A percentile compares a stretch with the other conserved stretches of the same genome.
Evolutionary conservation across 2,888 invertebrate species (phyloP).

Genomic region (Rhagonycha lutea): DNA sequence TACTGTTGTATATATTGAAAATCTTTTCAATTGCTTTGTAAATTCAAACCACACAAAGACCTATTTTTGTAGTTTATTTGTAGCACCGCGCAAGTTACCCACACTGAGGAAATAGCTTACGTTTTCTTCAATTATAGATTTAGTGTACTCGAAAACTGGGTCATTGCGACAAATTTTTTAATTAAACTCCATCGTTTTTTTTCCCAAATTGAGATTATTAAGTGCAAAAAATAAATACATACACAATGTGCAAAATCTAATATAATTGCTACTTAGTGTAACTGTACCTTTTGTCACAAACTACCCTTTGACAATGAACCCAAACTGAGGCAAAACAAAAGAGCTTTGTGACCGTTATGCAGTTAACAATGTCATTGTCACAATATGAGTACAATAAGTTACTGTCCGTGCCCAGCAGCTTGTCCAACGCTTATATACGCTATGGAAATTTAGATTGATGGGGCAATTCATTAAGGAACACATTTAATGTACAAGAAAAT

Average conservation of each 20-base stretch:
- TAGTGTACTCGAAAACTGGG: conserved; percentile 46
- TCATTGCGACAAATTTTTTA: conserved; percentile 19
- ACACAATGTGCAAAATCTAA: conserved; percentile 16
- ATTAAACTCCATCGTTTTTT: neutral
- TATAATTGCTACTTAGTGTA: conserved; percentile 40
- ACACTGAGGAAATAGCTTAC: conserved; percentile 53
- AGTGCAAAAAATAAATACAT: conserved; percentile 5
- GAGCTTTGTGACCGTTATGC: conserved; percentile 50
- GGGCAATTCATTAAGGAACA: conserved; percentile 32
- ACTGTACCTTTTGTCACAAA: conserved; percentile 43
- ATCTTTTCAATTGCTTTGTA: conserved; percentile 58
- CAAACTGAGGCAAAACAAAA: conserved; percentile 49
- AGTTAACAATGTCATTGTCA: conserved; percentile 48
- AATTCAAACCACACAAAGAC: conserved; percentile 55
- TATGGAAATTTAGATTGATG: conserved; percentile 38
- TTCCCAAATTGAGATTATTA: neutral
- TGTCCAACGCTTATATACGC: conserved; percentile 32
- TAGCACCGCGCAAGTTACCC: conserved; percentile 49
- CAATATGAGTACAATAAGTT: conserved; percentile 45
- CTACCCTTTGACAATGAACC: conserved; percentile 49
- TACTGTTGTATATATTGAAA: conserved; percentile 53
- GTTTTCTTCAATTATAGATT: conserved; percentile 53
- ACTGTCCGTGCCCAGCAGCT: conserved; percentile 44
- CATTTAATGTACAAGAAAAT: conserved; percentile 19
- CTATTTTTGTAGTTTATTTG: conserved; percentile 56